These are phyloP conservation scores for Chesias legatella DNA, from an alignment of 2,888 invertebrate species.

Conservation along the genomic window DNA sequence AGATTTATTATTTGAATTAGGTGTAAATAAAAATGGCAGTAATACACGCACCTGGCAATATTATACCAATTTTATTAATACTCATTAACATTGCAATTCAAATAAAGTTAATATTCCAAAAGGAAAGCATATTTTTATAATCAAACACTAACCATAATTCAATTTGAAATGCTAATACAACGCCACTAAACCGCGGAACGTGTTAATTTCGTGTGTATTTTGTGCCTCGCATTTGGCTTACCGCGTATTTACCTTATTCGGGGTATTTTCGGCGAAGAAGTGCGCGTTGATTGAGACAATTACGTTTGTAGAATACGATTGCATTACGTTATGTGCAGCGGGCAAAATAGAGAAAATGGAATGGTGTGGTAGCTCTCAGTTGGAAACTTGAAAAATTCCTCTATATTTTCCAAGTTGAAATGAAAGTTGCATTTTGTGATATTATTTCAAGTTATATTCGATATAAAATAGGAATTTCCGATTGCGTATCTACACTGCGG, in stretches of 20 bases:
- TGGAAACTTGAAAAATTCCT: not conserved
- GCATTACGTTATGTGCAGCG: slow-evolving; percentile 66
- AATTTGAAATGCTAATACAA: slow-evolving; percentile 23
- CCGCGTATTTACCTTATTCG: slow-evolving; percentile 7
- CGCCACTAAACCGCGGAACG: slow-evolving; percentile 24
- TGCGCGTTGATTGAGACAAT: slow-evolving; percentile 65
- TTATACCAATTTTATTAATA: no score
- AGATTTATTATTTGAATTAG: no score
- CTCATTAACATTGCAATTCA: no score
- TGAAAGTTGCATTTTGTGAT: no score
- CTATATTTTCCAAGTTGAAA: not conserved
- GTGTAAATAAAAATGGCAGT: no score
- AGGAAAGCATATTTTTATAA: slow-evolving; percentile 8
- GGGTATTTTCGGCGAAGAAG: slow-evolving; percentile 37
- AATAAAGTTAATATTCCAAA: not conserved
- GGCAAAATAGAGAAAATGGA: slow-evolving; percentile 35
- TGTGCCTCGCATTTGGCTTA: no score
- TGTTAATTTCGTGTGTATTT: slow-evolving; percentile 12
- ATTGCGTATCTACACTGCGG: no score
- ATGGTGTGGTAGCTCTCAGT: not conserved
- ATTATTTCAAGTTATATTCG: no score
- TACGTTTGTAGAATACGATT: slow-evolving; percentile 67
- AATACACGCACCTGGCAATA: no score
- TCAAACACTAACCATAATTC: slow-evolving; percentile 15
- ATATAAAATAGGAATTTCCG: no score